Percentiles rank a stretch among this genome's conserved stretches.
These are phyloP conservation scores for Rhizoglyphus robini DNA, from an alignment of 1,140 invertebrate genomes.

Conservation along the genomic window DNA sequence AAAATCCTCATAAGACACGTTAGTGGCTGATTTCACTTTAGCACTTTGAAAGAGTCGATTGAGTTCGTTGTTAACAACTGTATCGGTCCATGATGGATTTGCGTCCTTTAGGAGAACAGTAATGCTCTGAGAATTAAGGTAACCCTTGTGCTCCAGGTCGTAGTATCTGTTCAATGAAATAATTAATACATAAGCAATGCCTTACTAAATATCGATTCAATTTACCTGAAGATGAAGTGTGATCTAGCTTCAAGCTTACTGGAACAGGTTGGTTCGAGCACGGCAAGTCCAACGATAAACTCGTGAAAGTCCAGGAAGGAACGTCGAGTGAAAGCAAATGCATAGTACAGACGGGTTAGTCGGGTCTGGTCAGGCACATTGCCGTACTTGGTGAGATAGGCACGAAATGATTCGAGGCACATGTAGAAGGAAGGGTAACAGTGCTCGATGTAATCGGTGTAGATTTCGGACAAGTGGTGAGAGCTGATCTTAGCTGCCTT, in stretches of 20 bases:
- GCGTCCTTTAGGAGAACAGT: not conserved
- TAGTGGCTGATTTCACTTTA: not conserved
- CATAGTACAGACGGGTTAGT: slow-evolving; percentile 1
- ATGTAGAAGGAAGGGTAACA: slow-evolving; percentile 20
- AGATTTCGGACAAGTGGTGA: slow-evolving; percentile 6
- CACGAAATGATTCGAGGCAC: slow-evolving; percentile 20
- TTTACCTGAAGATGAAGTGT: slow-evolving; percentile 18
- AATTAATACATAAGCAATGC: no score
- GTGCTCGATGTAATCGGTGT: slow-evolving; percentile 20
- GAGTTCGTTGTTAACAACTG: not conserved
- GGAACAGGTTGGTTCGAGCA: slow-evolving; percentile 40
- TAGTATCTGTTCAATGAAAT: not conserved
- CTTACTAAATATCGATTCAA: no score
- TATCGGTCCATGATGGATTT: not conserved
- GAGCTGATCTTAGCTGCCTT: slow-evolving; percentile 9
- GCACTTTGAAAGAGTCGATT: not conserved
- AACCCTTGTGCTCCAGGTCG: not conserved
- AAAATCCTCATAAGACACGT: not conserved
- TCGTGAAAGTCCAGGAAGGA: slow-evolving; percentile 35
- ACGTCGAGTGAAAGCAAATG: not conserved
- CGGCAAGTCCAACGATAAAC: slow-evolving; percentile 39
- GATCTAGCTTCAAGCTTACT: slow-evolving; percentile 29
- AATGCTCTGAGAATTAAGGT: not conserved
- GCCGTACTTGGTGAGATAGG: slow-evolving; percentile 18
- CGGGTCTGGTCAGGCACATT: not conserved